Conservation (phyloP, 1,140 invertebrate genomes). For the Atopsyche davidsoni region DNA sequence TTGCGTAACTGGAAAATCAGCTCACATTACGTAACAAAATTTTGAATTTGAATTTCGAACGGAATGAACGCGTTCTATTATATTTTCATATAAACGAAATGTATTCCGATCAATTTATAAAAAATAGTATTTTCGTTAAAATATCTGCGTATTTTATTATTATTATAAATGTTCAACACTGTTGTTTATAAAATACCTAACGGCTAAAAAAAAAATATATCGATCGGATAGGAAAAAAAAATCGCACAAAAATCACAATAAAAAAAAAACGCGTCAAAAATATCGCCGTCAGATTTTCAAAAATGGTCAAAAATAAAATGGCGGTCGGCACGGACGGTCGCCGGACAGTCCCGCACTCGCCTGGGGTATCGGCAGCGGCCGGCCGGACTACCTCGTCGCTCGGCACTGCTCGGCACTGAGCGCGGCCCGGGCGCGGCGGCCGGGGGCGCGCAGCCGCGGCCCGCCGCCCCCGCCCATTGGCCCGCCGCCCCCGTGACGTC, state of each 20-base stretch:
- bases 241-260: too few relatives aligned
- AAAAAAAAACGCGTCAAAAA: too few relatives aligned
- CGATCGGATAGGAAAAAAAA: too few relatives aligned
- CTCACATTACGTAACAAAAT: constrained; percentile 6
- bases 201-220: too few relatives aligned
- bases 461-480: constrained; percentile 23
- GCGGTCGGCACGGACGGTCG: constrained; percentile 1
- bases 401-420: constrained; percentile 29
- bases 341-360: not conserved
- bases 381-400: constrained; percentile 15
- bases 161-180: too few relatives aligned
- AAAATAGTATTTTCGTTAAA: too few relatives aligned
- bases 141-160: too few relatives aligned
- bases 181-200: too few relatives aligned
- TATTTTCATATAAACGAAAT: not conserved
- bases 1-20: constrained; percentile 26
- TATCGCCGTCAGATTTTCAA: too few relatives aligned
- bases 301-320: too few relatives aligned
- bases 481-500: constrained; percentile 29
- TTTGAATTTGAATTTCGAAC: not conserved
- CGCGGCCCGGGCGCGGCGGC: constrained; percentile 31
- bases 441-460: constrained; percentile 28
- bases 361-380: constrained; percentile 10
- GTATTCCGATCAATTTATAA: not conserved
- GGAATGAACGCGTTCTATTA: too few relatives aligned